These are phyloP conservation scores for Lepetodrilus schrolli DNA, from an alignment of 2,888 invertebrate species.

Conservation along the genomic window DNA sequence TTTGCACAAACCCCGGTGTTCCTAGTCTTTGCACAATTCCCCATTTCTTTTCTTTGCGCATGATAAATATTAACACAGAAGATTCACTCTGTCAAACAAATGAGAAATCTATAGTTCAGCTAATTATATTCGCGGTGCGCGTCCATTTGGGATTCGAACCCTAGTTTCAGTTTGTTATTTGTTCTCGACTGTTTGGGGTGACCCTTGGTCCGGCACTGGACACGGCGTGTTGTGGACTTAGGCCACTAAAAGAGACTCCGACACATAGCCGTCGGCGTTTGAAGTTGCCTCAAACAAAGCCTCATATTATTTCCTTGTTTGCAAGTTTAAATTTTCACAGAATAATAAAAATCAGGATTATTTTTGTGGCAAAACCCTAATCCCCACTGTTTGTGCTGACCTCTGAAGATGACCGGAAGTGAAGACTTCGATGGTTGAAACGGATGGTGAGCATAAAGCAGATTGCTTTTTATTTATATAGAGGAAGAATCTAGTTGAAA, in stretches of 20 bases:
- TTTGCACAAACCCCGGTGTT: background rate
- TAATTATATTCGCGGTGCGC: slow-evolving; percentile 3
- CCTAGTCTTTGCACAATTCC: background rate
- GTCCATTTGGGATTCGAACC: background rate
- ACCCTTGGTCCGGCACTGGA: background rate
- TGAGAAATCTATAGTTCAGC: slow-evolving; percentile 16
- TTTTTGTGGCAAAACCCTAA: slow-evolving; percentile 16
- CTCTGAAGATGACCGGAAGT: background rate
- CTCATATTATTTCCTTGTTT: slow-evolving; percentile 14
- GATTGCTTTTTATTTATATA: too few species aligned
- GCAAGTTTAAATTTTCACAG: slow-evolving; percentile 23
- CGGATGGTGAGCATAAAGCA: too few species aligned
- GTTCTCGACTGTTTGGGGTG: background rate
- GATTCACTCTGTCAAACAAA: slow-evolving; percentile 6
- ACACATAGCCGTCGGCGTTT: background rate
- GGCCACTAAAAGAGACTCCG: background rate
- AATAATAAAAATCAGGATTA: slow-evolving; percentile 11
- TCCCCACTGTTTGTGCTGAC: background rate
- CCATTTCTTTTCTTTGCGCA: background rate
- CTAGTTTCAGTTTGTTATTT: background rate
- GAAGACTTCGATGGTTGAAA: background rate
- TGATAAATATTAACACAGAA: slow-evolving; percentile 13
- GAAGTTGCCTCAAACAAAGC: slow-evolving; percentile 19
- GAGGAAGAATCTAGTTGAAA: too few species aligned
- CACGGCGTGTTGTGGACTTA: background rate